A percentile compares a stretch with the other conserved stretches of the same genome.
Conservation (phyloP, 2,113 vertebrate species). For the Rhinopomastus cyanomelas region DNA sequence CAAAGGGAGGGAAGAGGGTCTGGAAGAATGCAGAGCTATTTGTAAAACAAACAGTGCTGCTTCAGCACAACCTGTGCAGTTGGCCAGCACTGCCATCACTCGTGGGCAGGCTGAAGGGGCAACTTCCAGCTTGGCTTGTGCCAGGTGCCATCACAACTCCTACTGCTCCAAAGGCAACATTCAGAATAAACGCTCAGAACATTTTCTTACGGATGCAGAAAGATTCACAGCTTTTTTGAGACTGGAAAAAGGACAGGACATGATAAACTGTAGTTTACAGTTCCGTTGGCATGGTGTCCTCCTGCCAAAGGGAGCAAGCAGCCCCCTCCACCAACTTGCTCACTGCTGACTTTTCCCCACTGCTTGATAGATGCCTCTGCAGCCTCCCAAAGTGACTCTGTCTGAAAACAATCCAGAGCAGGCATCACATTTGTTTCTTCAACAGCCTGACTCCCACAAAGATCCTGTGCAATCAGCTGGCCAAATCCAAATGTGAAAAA, state of each 20-base stretch:
- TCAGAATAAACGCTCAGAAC: not conserved
- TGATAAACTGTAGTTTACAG: not conserved
- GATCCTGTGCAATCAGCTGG: slow-evolving; percentile 6
- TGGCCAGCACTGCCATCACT: not conserved
- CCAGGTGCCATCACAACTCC: slow-evolving; percentile 9
- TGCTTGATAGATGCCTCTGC: not conserved
- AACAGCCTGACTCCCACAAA: not conserved
- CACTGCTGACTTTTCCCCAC: not conserved
- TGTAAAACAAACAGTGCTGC: not conserved
- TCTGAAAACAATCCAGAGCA: slow-evolving; percentile 7
- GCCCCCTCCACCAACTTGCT: not conserved
- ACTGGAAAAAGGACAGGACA: not conserved
- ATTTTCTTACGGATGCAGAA: not conserved
- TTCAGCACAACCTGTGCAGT: slow-evolving; percentile 24
- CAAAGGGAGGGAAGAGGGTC: not conserved
- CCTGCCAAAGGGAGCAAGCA: not conserved
- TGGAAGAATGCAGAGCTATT: not conserved
- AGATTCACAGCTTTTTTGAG: not conserved
- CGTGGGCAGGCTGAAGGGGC: not conserved
- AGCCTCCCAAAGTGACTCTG: not conserved
- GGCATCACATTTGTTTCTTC: not conserved
- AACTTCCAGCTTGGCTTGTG: not conserved
- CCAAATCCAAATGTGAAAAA: slow-evolving; percentile 42
- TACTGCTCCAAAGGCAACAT: not conserved
- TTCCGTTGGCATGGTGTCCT: not conserved